Evolutionary conservation across 2,888 invertebrate species (phyloP).

Genomic region (Falcaria lacertinaria): DNA sequence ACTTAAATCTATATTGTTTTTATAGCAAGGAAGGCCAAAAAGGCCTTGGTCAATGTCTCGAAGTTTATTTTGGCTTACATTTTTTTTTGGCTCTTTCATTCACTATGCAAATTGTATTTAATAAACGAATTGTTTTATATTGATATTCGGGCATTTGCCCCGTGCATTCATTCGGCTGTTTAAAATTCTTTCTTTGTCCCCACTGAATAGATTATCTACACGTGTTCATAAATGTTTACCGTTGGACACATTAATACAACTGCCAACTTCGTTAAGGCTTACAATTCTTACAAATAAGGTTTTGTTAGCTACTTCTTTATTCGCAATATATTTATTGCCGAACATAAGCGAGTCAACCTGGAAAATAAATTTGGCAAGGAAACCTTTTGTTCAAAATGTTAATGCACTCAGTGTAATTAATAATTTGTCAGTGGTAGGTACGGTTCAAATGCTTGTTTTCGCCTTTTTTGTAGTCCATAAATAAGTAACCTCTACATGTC

Average conservation of each 20-base stretch:
- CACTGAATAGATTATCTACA: neutral
- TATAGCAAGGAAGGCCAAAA: conserved; percentile 44
- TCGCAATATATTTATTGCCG: neutral
- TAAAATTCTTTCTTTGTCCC: neutral
- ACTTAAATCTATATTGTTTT: conserved; percentile 20
- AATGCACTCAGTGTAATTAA: conserved; percentile 12
- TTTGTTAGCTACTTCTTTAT: neutral
- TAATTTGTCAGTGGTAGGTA: conserved; percentile 13
- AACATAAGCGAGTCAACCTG: neutral
- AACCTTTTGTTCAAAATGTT: conserved; percentile 12
- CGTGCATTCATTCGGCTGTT: neutral
- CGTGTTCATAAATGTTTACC: neutral
- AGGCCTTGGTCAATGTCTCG: conserved; percentile 51
- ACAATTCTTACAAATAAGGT: neutral
- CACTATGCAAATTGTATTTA: neutral
- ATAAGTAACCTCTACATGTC: conserved; percentile 20
- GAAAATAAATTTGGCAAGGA: conserved; percentile 18
- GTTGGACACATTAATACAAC: neutral
- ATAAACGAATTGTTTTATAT: neutral
- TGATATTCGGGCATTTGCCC: neutral
- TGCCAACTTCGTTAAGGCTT: neutral
- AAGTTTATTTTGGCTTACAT: conserved; percentile 36
- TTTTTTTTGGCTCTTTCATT: conserved; percentile 24
- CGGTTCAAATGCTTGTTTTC: conserved; percentile 9
- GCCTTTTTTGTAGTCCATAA: conserved; percentile 13